Conservation (phyloP, 2,113 vertebrate species). For the Capra hircus region DNA sequence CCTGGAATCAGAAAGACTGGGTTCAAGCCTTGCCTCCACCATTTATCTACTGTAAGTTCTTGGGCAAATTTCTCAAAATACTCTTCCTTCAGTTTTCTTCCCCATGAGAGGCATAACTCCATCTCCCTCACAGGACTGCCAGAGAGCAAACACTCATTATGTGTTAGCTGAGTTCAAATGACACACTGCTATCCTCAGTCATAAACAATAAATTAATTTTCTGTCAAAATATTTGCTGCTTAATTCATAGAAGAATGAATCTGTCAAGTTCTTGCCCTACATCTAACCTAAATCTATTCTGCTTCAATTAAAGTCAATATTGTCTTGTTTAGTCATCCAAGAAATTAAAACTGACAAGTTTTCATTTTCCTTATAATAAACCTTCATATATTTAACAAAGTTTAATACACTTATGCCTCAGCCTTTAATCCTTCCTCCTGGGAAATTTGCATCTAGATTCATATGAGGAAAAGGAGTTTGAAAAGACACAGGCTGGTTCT, state of each 20-base stretch:
- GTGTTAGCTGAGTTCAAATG: neutral
- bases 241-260: slow-evolving; percentile 56
- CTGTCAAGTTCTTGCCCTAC: slow-evolving; percentile 38
- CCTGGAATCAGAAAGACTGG: neutral
- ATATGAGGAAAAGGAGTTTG: neutral
- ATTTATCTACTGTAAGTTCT: neutral
- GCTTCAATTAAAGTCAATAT: slow-evolving; percentile 42
- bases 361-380: slow-evolving; percentile 43
- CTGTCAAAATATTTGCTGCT: slow-evolving; percentile 54
- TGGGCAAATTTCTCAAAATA: slow-evolving; percentile 6
- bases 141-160: neutral
- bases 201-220: slow-evolving; percentile 45
- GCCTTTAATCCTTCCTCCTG: slow-evolving; percentile 39
- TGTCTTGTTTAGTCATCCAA: slow-evolving; percentile 55
- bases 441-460: slow-evolving; percentile 31
- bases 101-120: neutral
- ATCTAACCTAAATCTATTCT: slow-evolving; percentile 45
- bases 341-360: slow-evolving; percentile 61
- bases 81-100: neutral
- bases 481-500: neutral
- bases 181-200: slow-evolving; percentile 31
- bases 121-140: neutral
- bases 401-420: slow-evolving; percentile 46
- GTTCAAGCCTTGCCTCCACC: neutral
- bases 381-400: slow-evolving; percentile 17